Evolutionary conservation across 2,113 vertebrate genomes (phyloP), one percentile per base, ranked within the genome.

Genomic region (Gavialis gangeticus): DNA sequence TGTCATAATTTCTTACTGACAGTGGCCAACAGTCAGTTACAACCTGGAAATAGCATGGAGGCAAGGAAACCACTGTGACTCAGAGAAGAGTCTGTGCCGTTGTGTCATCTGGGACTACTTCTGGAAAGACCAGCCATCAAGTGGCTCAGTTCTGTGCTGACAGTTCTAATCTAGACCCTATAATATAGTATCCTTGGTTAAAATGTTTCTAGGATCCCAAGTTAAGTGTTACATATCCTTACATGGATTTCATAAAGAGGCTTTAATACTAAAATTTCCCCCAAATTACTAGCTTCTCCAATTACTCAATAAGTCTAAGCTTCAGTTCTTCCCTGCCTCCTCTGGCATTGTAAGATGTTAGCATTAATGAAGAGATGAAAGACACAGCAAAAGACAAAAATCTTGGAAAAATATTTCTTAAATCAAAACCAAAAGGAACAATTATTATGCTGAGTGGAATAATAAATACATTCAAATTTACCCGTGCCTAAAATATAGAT

Each of bases 311-410:
- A 93, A 90, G 66, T 87, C 66, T 2, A 56, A 96, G 54, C 77
- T 27, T 90, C 67, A 66, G 79, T 64, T 75, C 28, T 89, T 93
- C 91, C 79, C 88, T 92, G 91, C 64, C 82, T 92, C 73, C 66
- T 90, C 92, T 90, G 87, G 81, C 94, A 87, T 81, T 77, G 34
- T 62, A 27, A 88, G 81, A 87, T 77, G 92, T 82, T 62, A 57
- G 71, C 92, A 88, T 73, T 78, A 90, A 95, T 66, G 80, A 92
- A 92, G 81, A 89, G 71, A 63, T 78, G 85, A 95, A 91, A 95
- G 91, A 91, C 83, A 56, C 57, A 85, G 19, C 24, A 89, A 59
- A 91, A 67, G 76, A 28, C 55, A 11, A 95, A 96, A 86, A 86
- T 64, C 28, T 93, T 73, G 34, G 71, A 91, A 97, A 91, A 87